Evolutionary conservation across 1,140 invertebrate genomes (phyloP), one percentile per base, ranked within the genome.

Genomic region (Thalassaphorura encarpata): DNA sequence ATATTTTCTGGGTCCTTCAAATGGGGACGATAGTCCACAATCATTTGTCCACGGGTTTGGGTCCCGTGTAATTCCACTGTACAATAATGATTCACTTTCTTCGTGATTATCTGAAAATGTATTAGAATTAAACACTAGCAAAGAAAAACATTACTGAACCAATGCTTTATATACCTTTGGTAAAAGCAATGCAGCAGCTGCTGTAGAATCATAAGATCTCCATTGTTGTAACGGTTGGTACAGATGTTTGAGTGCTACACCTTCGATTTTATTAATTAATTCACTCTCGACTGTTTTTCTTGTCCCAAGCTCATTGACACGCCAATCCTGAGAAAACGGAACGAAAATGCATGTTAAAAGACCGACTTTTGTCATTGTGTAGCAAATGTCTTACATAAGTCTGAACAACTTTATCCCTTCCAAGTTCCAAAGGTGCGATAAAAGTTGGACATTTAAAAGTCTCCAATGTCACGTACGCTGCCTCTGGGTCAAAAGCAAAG

Each of bases 401-500:
- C 50, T 36, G 47, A 24, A 39, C 58, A 40, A 28, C 43, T 23
- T 48, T 56, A 42, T 31, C 40, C 54, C 45, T 54, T 57, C 78
- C 79, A 2, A 77, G 70, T 68, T 83, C 82, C 82, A 80, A 84
- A 4, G 82, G 79, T 4, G 83, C 66, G 27, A 84, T 69, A 58
- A 70, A 74, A 2, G 83, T 71, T 18, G 77, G 80, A 58, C 77
- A 78, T 47, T 61, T 65, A 3, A 72, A 69, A 51, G 69, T 75
- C 11, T 71, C 69, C 1, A 89, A 68, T 16, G 85, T 78, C 31
- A 87, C 80, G 66, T 80, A 74, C 0, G 82, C 85, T 24, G 85
- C 83, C 73, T 89, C 85, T 0, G 86, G 84, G 72, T 89, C 87
- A 18, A 69, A 69, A 49, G 77, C 76, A 67, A 90, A 90, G 71